A percentile compares a stretch with the other conserved stretches of the same genome.
phyloP scores from a whole-genome alignment of 2,113 vertebrate genomes.

The Dicentrarchus labrax region DNA sequence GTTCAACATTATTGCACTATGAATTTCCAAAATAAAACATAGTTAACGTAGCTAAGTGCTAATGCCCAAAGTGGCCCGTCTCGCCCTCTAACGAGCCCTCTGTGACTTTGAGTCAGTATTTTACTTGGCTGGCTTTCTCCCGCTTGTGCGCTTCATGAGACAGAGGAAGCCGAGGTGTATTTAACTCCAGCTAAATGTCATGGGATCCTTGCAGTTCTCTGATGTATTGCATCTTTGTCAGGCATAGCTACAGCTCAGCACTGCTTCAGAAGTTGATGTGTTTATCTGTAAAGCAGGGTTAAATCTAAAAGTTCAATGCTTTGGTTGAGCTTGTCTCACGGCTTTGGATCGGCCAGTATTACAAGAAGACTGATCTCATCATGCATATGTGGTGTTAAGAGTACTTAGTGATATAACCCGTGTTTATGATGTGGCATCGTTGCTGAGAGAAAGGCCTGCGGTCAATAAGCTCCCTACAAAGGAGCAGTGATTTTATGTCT shows the following conservation, averaged over 20 bases:
- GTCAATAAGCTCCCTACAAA: background rate
- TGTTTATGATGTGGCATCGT: slow-evolving; percentile 26
- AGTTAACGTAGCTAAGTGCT: background rate
- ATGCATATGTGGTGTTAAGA: slow-evolving; percentile 27
- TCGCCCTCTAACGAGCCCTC: background rate
- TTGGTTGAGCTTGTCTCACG: background rate
- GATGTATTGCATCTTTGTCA: slow-evolving; percentile 25
- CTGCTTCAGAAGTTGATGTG: slow-evolving; percentile 21
- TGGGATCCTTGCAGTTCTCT: slow-evolving; percentile 21
- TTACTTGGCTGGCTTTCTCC: background rate
- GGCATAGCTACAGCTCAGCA: background rate
- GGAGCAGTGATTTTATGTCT: background rate
- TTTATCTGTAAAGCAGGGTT: slow-evolving; percentile 31
- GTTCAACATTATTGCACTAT: background rate
- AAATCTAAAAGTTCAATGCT: slow-evolving; percentile 3
- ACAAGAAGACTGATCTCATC: slow-evolving; percentile 4
- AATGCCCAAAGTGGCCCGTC: background rate
- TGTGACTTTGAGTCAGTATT: background rate
- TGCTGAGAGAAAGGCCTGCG: background rate
- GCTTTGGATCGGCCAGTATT: background rate
- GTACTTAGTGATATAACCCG: slow-evolving; percentile 18
- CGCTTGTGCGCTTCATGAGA: background rate
- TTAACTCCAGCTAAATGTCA: slow-evolving; percentile 48
- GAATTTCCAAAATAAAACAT: background rate
- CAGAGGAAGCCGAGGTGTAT: slow-evolving; percentile 16